Evolutionary conservation across 1,140 invertebrate species (phyloP).

Genomic region (Hycleus cichorii): DNA sequence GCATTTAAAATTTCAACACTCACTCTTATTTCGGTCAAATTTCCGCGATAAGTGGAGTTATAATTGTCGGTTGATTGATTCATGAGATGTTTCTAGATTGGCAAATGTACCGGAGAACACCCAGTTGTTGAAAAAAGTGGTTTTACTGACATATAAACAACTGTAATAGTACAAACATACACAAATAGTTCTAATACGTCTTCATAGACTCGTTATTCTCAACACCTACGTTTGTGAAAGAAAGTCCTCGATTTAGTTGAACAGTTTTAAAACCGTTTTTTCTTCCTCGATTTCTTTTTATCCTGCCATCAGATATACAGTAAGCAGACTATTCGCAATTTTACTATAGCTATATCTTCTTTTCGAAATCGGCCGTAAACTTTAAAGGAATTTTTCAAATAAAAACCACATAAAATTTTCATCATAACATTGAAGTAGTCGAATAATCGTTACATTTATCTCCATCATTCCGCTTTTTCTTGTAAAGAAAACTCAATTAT

Average conservation of each 20-base stretch:
- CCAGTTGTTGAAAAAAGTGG: neutral
- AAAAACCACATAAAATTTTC: constrained; percentile 8
- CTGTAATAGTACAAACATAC: constrained; percentile 1
- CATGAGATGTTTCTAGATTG: too few species aligned
- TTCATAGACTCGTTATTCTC: constrained; percentile 25
- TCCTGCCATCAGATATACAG: neutral
- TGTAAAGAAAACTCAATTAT: too few species aligned
- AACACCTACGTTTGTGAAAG: constrained; percentile 17
- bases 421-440: neutral
- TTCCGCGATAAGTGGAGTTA: too few species aligned
- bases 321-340: constrained; percentile 20
- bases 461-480: too few species aligned
- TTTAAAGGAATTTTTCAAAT: constrained; percentile 34
- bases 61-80: too few species aligned
- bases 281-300: constrained; percentile 21
- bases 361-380: constrained; percentile 26
- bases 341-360: constrained; percentile 24
- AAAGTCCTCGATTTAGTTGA: constrained; percentile 20
- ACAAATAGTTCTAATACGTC: constrained; percentile 28
- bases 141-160: constrained; percentile 4
- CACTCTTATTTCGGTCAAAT: too few species aligned
- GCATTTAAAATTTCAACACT: too few species aligned
- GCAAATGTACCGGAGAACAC: neutral
- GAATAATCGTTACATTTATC: too few species aligned
- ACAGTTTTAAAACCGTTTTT: constrained; percentile 24